Evolutionary conservation across 2,113 vertebrate species (phyloP).

Genomic region (Ardeotis arabs): DNA sequence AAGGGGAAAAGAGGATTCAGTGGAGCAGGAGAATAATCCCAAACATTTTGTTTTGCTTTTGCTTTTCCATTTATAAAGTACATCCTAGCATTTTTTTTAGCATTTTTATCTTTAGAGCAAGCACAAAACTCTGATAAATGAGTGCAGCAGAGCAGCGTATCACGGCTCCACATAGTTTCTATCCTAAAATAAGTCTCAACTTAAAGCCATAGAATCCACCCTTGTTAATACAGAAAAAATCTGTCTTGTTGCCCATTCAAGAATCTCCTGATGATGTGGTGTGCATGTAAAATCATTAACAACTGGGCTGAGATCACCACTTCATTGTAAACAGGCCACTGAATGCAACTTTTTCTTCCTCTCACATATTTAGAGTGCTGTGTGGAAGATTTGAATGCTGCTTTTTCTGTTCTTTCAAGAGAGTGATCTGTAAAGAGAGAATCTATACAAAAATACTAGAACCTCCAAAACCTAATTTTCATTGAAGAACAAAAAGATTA

Average conservation of each 20-base stretch:
- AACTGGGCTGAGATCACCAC: background rate
- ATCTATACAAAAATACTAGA: background rate
- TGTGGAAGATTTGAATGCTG: background rate
- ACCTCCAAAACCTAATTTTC: background rate
- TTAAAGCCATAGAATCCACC: background rate
- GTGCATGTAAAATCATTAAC: background rate
- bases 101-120: background rate
- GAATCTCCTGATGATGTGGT: background rate
- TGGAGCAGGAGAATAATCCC: background rate
- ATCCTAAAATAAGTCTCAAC: background rate
- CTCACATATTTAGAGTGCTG: background rate
- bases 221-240: background rate
- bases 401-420: background rate
- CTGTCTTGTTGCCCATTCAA: background rate
- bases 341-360: slow-evolving; percentile 4
- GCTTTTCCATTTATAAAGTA: background rate
- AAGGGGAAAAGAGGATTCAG: background rate
- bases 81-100: background rate
- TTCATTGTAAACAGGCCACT: background rate
- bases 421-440: background rate
- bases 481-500: background rate
- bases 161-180: background rate
- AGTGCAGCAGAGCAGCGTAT: background rate
- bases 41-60: background rate
- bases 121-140: background rate